Percentiles rank a stretch among this genome's conserved stretches.
phyloP scores from a whole-genome alignment of 2,113 vertebrate genomes.

The Dicerorhinus sumatrensis region DNA sequence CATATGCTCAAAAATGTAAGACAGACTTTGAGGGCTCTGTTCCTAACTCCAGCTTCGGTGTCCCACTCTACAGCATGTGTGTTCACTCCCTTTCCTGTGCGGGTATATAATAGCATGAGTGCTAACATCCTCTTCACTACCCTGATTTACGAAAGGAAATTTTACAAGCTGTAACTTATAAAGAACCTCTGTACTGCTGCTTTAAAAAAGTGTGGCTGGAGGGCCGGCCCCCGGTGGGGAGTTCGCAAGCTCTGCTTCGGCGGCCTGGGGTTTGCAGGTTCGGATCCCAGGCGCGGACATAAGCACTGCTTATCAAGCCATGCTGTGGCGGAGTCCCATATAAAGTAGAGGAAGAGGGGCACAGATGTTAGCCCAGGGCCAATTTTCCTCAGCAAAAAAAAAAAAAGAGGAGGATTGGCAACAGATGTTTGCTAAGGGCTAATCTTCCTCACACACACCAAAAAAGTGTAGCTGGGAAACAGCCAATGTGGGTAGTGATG shows the following conservation, averaged over 20 bases:
- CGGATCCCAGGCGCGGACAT: too few relatives aligned
- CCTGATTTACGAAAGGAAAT: not conserved
- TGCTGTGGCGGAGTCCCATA: too few relatives aligned
- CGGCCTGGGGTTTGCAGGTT: too few relatives aligned
- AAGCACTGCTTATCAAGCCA: too few relatives aligned
- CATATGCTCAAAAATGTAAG: fast-evolving
- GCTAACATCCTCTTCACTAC: not conserved
- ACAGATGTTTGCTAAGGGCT: too few relatives aligned
- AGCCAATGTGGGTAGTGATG: not conserved
- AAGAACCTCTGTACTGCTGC: not conserved
- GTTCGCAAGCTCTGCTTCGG: too few relatives aligned
- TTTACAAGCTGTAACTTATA: not conserved
- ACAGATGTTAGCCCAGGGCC: too few relatives aligned
- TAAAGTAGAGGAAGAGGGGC: too few relatives aligned
- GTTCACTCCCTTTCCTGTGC: not conserved
- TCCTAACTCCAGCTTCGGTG: not conserved
- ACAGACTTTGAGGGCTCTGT: not conserved
- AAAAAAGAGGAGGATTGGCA: too few relatives aligned
- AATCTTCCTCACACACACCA: too few relatives aligned
- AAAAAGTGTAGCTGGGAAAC: not conserved
- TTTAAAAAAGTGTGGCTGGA: not conserved
- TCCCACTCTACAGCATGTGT: not conserved
- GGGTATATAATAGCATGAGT: fast-evolving
- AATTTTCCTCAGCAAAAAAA: too few relatives aligned
- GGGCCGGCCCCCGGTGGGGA: too few relatives aligned